These are phyloP conservation scores for Caenorhabditis becei DNA, from an alignment of 2,888 invertebrate species.

Conservation along the genomic window DNA sequence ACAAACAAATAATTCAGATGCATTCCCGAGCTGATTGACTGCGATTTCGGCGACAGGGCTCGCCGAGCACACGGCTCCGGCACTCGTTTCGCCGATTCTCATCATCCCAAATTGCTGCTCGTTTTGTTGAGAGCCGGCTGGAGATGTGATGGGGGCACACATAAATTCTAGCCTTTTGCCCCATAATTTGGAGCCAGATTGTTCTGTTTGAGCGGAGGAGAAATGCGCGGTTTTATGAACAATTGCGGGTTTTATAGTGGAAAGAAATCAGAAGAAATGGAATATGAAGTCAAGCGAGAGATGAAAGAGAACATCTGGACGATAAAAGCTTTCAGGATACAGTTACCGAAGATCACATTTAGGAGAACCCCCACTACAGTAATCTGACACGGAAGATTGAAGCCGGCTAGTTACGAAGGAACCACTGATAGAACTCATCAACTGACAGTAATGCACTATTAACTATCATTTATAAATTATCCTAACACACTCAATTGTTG, in stretches of 20 bases:
- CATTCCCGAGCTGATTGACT: conserved; percentile 57
- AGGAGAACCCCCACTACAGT: no score
- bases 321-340: no score
- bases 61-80: conserved; percentile 29
- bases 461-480: no score
- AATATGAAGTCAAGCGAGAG: not conserved
- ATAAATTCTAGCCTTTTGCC: conserved; percentile 32
- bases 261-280: not conserved
- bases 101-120: conserved; percentile 47
- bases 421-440: no score
- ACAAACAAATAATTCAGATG: conserved; percentile 62
- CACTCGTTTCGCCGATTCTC: conserved; percentile 11
- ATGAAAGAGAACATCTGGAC: not conserved
- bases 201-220: conserved; percentile 5
- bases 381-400: no score
- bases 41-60: conserved; percentile 52
- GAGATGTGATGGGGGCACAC: conserved; percentile 12
- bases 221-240: conserved; percentile 18
- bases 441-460: no score
- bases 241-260: conserved; percentile 1
- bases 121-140: conserved; percentile 37
- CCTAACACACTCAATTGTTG: no score
- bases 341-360: no score
- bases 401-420: no score
- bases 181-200: conserved; percentile 19